Conservation (phyloP, 2,797 vertebrate genomes). For the Urosaurus nigricauda region DNA sequence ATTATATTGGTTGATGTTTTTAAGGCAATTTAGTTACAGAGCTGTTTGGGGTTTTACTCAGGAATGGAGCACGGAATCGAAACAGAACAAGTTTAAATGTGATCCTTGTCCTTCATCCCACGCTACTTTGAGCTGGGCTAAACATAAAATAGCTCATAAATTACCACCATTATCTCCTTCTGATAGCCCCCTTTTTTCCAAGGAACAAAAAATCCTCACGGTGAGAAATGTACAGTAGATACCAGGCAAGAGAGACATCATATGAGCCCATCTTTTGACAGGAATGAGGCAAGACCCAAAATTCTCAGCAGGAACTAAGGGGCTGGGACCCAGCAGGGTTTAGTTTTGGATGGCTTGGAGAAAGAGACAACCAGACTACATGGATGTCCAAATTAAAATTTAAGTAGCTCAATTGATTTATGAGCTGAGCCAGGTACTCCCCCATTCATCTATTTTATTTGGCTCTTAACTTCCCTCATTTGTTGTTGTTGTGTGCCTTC, state of each 20-base stretch:
- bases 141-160: neutral
- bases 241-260: neutral
- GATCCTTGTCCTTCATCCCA: neutral
- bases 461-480: neutral
- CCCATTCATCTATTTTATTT: neutral
- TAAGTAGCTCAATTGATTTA: neutral
- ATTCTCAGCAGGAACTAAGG: neutral
- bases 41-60: neutral
- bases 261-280: neutral
- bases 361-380: neutral
- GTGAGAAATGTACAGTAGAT: neutral
- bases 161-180: neutral
- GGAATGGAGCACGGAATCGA: neutral
- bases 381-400: neutral
- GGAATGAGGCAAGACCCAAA: neutral
- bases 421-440: neutral
- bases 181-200: neutral
- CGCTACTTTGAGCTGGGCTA: neutral
- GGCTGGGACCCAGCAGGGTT: neutral
- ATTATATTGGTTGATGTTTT: conserved; percentile 3
- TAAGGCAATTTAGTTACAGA: neutral
- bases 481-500: no score
- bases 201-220: neutral
- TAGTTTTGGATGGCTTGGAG: no score
- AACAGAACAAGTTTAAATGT: neutral